Percentiles rank a stretch among this genome's conserved stretches.
Conservation (phyloP, 1,140 invertebrate genomes). For the Druon quercuslanigerum region DNA sequence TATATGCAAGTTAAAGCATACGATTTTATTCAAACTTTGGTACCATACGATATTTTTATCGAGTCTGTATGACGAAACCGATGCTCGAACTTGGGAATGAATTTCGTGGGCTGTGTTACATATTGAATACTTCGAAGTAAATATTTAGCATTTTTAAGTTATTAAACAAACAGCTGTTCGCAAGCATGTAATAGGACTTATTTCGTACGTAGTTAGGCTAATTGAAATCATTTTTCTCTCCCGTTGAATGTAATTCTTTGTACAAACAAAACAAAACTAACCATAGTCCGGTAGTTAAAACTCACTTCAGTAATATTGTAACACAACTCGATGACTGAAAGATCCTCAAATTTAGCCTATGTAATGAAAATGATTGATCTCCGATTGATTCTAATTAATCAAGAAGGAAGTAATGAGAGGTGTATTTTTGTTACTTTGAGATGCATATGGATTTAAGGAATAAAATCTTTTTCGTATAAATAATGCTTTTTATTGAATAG, state of each 20-base stretch:
- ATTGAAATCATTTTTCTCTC: not conserved
- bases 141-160: not conserved
- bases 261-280: not conserved
- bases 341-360: not conserved
- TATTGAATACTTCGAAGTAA: not conserved
- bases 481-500: conserved; percentile 60
- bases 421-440: conserved; percentile 1
- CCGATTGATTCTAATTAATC: conserved; percentile 55
- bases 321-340: not conserved
- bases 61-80: not conserved
- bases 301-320: not conserved
- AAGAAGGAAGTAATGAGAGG: conserved; percentile 35
- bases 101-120: not conserved
- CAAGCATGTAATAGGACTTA: not conserved
- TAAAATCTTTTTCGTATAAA: conserved; percentile 60
- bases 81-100: not conserved
- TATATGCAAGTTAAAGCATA: not conserved
- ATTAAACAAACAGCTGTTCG: not conserved
- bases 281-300: not conserved
- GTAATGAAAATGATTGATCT: not conserved
- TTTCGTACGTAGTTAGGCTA: not conserved
- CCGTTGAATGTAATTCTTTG: not conserved
- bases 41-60: not conserved
- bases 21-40: not conserved
- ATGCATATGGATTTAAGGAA: conserved; percentile 32